A percentile compares a stretch with the other conserved stretches of the same genome.
Evolutionary conservation across 2,113 vertebrate genomes (phyloP).

Genomic region (Pterocles gutturalis): DNA sequence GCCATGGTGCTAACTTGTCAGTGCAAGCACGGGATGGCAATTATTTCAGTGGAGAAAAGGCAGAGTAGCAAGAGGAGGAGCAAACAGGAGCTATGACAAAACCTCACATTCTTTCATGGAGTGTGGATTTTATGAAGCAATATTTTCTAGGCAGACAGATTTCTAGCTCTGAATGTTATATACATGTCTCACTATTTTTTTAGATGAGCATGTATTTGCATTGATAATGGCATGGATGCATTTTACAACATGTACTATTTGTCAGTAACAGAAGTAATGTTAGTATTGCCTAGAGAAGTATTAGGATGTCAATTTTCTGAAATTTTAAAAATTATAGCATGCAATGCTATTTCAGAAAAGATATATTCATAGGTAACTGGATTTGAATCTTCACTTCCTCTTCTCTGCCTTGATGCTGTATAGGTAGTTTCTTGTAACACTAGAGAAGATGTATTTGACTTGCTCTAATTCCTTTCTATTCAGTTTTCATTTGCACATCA

Average conservation of each 20-base stretch:
- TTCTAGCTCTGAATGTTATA: neutral
- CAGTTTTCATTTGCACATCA: slow-evolving; percentile 2
- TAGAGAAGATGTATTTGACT: neutral
- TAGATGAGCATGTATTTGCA: neutral
- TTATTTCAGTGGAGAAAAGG: neutral
- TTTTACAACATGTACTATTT: neutral
- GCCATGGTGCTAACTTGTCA: neutral
- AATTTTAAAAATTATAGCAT: neutral
- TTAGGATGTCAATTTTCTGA: neutral
- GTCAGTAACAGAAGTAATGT: neutral
- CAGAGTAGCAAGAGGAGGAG: neutral
- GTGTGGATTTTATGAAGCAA: neutral
- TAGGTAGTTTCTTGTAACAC: neutral
- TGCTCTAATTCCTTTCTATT: neutral
- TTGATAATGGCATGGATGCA: neutral
- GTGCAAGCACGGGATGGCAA: neutral
- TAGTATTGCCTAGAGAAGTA: neutral
- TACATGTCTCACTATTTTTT: neutral
- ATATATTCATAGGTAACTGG: neutral
- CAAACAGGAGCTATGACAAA: neutral
- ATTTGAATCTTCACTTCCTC: neutral
- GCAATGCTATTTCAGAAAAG: neutral
- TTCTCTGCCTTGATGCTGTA: neutral
- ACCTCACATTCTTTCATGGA: neutral
- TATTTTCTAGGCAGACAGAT: neutral